Conservation (phyloP, 2,797 vertebrate genomes). For the Columba guinea region DNA sequence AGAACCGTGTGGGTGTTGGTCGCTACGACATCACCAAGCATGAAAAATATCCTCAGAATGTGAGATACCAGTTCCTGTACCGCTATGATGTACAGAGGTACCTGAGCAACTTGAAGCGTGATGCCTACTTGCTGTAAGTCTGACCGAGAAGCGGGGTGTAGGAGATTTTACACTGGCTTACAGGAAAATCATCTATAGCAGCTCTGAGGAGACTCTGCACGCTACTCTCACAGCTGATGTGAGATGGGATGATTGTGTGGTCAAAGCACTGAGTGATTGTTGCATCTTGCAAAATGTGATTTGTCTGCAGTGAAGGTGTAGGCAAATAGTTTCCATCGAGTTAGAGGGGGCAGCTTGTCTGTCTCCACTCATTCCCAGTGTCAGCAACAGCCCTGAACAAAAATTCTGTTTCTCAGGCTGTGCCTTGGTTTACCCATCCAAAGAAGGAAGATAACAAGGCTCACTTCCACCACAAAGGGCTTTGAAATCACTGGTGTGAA, state of each 20-base stretch:
- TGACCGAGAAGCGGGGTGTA: neutral
- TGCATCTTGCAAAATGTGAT: neutral
- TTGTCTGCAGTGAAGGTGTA: neutral
- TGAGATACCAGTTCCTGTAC: conserved; percentile 64
- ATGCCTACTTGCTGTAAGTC: conserved; percentile 73
- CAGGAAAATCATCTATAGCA: neutral
- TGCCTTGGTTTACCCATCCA: neutral
- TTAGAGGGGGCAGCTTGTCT: neutral
- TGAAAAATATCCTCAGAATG: conserved; percentile 8
- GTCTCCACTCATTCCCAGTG: neutral
- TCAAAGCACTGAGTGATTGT: neutral
- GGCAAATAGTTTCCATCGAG: neutral
- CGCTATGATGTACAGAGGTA: conserved; percentile 49
- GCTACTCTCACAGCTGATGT: neutral
- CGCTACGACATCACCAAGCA: conserved; percentile 64
- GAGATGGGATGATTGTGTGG: neutral
- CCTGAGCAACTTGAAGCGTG: conserved; percentile 33
- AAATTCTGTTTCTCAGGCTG: neutral
- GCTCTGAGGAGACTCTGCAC: neutral
- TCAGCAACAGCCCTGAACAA: neutral
- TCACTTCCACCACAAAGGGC: neutral
- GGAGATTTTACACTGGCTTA: neutral
- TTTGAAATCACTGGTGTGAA: neutral
- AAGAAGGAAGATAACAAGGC: neutral
- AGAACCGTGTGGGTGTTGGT: conserved; percentile 76